Conservation (phyloP, 2,797 vertebrate genomes). For the Xenentodon cancila region DNA sequence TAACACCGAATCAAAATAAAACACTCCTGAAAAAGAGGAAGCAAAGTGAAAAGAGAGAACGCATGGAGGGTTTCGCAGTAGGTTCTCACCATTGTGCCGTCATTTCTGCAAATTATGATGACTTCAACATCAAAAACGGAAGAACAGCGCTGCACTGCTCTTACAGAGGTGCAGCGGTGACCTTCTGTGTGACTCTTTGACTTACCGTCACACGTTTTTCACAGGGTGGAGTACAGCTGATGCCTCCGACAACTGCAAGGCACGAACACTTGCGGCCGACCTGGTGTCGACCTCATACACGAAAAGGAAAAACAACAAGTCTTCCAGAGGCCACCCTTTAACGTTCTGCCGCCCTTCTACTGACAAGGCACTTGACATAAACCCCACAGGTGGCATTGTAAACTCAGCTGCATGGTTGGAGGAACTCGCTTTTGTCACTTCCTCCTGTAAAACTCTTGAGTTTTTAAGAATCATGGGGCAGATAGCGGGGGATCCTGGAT, state of each 20-base stretch:
- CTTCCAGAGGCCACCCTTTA: neutral
- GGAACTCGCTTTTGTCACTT: neutral
- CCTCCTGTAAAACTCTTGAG: neutral
- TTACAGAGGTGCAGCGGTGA: neutral
- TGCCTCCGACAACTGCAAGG: neutral
- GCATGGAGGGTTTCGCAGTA: neutral
- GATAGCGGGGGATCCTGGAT: neutral
- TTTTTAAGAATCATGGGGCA: neutral
- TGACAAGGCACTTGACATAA: neutral
- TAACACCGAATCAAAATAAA: slow-evolving; percentile 20
- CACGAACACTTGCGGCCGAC: slow-evolving; percentile 9
- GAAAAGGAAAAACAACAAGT: slow-evolving; percentile 8
- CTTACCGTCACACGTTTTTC: neutral
- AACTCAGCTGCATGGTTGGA: neutral
- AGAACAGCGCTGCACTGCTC: neutral
- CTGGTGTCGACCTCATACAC: slow-evolving; percentile 36
- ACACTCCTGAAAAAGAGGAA: slow-evolving; percentile 54
- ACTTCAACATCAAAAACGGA: neutral
- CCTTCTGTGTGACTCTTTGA: neutral
- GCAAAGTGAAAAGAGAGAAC: neutral
- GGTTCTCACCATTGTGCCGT: neutral
- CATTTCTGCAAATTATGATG: slow-evolving; percentile 19
- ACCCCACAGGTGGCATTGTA: neutral
- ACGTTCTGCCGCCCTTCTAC: too few species aligned
- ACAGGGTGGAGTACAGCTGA: slow-evolving; percentile 33